Percentiles rank a stretch among this genome's conserved stretches.
phyloP scores from a whole-genome alignment of 2,888 invertebrate species.

The Dolichopus griseipennis region DNA sequence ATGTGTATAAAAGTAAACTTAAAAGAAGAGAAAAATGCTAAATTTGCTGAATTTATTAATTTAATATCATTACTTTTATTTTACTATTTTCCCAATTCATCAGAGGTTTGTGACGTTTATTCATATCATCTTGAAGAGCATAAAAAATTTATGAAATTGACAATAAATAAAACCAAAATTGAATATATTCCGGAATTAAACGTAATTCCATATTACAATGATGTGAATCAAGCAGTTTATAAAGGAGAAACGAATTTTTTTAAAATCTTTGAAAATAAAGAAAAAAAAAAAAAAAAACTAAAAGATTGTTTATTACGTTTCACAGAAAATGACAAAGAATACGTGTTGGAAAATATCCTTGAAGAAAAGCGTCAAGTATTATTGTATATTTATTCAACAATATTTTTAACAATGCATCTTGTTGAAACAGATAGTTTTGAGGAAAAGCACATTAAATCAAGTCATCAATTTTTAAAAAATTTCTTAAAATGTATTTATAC shows the following conservation, averaged over 20 bases:
- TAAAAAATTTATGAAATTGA: constrained; percentile 28
- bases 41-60: constrained; percentile 40
- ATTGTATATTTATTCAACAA: constrained; percentile 34
- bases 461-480: constrained; percentile 14
- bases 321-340: constrained; percentile 27
- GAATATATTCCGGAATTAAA: constrained; percentile 10
- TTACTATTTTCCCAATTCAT: constrained; percentile 35
- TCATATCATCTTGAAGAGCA: constrained; percentile 22
- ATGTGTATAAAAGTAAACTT: constrained; percentile 35
- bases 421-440: constrained; percentile 26
- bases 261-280: constrained; percentile 25
- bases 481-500: constrained; percentile 15
- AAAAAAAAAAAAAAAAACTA: constrained; percentile 15
- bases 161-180: constrained; percentile 23
- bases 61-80: constrained; percentile 36
- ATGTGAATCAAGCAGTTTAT: constrained; percentile 27
- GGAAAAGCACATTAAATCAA: constrained; percentile 23
- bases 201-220: constrained; percentile 26
- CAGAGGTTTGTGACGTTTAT: constrained; percentile 28
- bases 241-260: constrained; percentile 22
- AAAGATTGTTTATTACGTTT: constrained; percentile 21
- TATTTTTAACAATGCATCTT: constrained; percentile 31
- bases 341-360: constrained; percentile 26
- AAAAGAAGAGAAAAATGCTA: constrained; percentile 27
- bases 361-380: constrained; percentile 32